Evolutionary conservation across 2,797 vertebrate species (phyloP).

Genomic region (Aplochiton taeniatus): DNA sequence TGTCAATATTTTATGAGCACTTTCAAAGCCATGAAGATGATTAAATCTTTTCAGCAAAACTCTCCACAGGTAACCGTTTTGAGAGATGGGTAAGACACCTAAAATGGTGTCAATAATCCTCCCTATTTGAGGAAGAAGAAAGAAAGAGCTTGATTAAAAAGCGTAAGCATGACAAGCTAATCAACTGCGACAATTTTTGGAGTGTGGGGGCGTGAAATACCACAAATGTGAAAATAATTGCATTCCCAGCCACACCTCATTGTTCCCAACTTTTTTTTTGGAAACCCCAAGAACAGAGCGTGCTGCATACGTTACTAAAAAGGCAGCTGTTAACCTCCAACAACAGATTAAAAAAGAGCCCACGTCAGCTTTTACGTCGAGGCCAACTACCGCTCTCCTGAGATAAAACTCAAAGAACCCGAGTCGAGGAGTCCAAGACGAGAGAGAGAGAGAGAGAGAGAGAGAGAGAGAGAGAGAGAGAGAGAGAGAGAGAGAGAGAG

Average conservation of each 20-base stretch:
- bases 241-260: slow-evolving; percentile 27
- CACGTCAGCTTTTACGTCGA: slow-evolving; percentile 20
- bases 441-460: too few relatives aligned
- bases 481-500: too few relatives aligned
- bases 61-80: slow-evolving; percentile 21
- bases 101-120: slow-evolving; percentile 1
- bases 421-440: background rate
- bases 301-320: slow-evolving; percentile 2
- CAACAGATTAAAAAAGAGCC: slow-evolving; percentile 21
- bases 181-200: slow-evolving; percentile 42
- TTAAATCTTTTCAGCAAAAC: slow-evolving; percentile 33
- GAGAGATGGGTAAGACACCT: slow-evolving; percentile 24
- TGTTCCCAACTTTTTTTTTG: slow-evolving; percentile 15
- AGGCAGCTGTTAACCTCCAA: slow-evolving; percentile 27
- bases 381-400: slow-evolving; percentile 29
- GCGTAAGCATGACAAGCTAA: slow-evolving; percentile 46
- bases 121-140: slow-evolving; percentile 15
- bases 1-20: slow-evolving; percentile 51
- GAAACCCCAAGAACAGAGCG: background rate
- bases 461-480: too few relatives aligned
- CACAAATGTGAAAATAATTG: slow-evolving; percentile 48
- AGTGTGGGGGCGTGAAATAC: slow-evolving; percentile 36
- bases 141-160: slow-evolving; percentile 38
- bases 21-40: slow-evolving; percentile 33
- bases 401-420: background rate